Base-by-base conservation (phyloP, 2,888 invertebrate genomes). In the Apotomis betuletana region DNA sequence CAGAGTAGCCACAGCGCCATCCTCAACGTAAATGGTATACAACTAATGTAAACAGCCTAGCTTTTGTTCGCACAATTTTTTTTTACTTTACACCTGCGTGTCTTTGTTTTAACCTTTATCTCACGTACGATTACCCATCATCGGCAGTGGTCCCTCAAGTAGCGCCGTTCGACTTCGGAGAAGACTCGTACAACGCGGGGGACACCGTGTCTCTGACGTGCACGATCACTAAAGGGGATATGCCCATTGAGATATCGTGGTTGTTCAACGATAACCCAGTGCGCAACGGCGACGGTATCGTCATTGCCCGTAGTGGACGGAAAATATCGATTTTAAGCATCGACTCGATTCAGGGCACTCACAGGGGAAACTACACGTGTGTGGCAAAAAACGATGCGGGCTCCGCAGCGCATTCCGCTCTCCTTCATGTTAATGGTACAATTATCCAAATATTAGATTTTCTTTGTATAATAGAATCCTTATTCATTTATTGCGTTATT, bases 191-290 rank as follows among this genome's bases (percentile, higher is more conserved):
- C 75, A 95, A 95, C 80, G 94, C 95, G 69, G 93, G 95, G 70
- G 95, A 95, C 77, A 91, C 94, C 82, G 94, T 94, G 15, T 95
- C 95, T 12, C 92, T 94, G n/a, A 94, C 94, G 61, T 96, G 96
- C 83, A 93, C 94, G 44, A 95, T 96, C 12, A 94, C 93, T 75
- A 95, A 95, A 84, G 96, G 96, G 5, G 96, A 97, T 85, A 87
- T 95, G 70, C 96, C 96, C 5, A 87, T 97, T 71, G 94, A 94
- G 76, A 95, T 97, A 67, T 91, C 91, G 41, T 96, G 96, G 96
- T 94, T 88, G 70, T 90, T 94, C 76, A 89, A 92, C 74, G 85
- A 83, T 51, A 78, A 82, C 74, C 72, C 78, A 4, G 75, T 87
- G 27, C 76, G 73, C 71, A 90, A 82, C 79, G 89, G 89, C 70